A percentile compares a stretch with the other conserved stretches of the same genome.
phyloP scores from a whole-genome alignment of 2,113 vertebrate genomes.

The Pyxicephalus adspersus region DNA sequence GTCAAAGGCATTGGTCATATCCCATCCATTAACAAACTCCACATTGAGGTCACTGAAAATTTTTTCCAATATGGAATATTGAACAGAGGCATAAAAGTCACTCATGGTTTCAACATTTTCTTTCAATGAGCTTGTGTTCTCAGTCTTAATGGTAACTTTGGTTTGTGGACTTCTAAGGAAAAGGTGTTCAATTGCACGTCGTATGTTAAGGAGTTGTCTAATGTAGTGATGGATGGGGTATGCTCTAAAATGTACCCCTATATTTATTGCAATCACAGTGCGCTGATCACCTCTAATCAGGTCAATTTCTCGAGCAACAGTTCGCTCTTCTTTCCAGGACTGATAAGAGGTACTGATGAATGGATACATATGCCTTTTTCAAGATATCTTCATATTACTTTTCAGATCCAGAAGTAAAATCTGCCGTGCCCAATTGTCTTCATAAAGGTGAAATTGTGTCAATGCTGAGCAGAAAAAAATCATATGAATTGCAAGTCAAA shows the following conservation, averaged over 20 bases:
- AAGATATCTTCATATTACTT: slow-evolving; percentile 51
- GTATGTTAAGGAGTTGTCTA: slow-evolving; percentile 36
- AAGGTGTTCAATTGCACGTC: slow-evolving; percentile 21
- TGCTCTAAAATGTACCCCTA: slow-evolving; percentile 42
- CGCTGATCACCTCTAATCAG: slow-evolving; percentile 12
- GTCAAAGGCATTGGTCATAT: slow-evolving; percentile 37
- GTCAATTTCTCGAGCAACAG: slow-evolving; percentile 45
- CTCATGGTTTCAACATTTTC: background rate
- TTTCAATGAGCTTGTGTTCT: slow-evolving; percentile 5
- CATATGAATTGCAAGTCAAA: background rate
- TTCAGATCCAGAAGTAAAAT: slow-evolving; percentile 57
- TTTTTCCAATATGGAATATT: slow-evolving; percentile 25
- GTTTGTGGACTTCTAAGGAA: slow-evolving; percentile 49
- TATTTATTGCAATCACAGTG: slow-evolving; percentile 14
- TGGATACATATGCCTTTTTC: slow-evolving; percentile 40
- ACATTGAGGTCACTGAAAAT: slow-evolving; percentile 41
- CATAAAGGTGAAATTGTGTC: background rate
- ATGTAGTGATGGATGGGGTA: slow-evolving; percentile 39
- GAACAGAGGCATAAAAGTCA: slow-evolving; percentile 39
- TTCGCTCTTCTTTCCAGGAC: background rate
- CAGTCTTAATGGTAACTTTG: slow-evolving; percentile 46
- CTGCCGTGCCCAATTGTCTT: slow-evolving; percentile 46
- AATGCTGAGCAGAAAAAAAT: slow-evolving; percentile 19
- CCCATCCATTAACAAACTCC: slow-evolving; percentile 48
- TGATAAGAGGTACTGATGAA: background rate